Base-by-base conservation (phyloP, 2,113 vertebrate genomes). In the Aspidoscelis tigris region DNA sequence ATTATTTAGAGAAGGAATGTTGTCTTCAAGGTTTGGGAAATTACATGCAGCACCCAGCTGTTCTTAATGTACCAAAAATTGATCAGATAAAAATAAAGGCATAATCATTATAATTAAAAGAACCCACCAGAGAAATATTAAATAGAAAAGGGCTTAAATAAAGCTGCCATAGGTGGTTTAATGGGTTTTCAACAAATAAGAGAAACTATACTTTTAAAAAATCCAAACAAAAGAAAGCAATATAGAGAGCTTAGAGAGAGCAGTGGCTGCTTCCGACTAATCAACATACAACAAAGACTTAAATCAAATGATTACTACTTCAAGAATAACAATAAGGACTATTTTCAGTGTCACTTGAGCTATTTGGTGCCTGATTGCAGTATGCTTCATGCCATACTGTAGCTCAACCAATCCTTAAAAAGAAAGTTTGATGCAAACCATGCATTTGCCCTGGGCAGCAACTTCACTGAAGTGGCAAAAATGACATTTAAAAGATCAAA, bases 91-190 rank as follows among this genome's bases (percentile, higher is more conserved):
- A 83, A 39, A 3, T 9, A 84, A 78, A 85, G 88, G 81, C 0
- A 71, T 84, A 70, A 71, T 84, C 20, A 80, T 76, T 33, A 50
- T 80, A 74, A 83, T 87, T 87, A 81, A 81, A 76, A 55, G 58
- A 84, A 80, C 9, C 64, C 65, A 81, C 73, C 5, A 53, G 71
- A n/a, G 73, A 39, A 84, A 80, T 80, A 72, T 64, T 33, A 80
- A 87, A 71, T 10, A 33, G 72, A 66, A 41, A 80, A 77, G 80
- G 72, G n/a, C 75, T 82, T 78, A 90, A 87, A 3, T 47, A 73
- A 84, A 81, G 0, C 78, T 86, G 0, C 9, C 47, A 43, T 81
- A 64, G 71, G 24, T n/a, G 2, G 79, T 87, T 78, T 76, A 81
- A 85, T 65, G 4, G 3, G 22, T 6, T 24, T 88, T 3, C 1